These are phyloP conservation scores for Trachythela sp. DNA, from an alignment of 64 coral and sea anemone species.

Conservation along the genomic window DNA sequence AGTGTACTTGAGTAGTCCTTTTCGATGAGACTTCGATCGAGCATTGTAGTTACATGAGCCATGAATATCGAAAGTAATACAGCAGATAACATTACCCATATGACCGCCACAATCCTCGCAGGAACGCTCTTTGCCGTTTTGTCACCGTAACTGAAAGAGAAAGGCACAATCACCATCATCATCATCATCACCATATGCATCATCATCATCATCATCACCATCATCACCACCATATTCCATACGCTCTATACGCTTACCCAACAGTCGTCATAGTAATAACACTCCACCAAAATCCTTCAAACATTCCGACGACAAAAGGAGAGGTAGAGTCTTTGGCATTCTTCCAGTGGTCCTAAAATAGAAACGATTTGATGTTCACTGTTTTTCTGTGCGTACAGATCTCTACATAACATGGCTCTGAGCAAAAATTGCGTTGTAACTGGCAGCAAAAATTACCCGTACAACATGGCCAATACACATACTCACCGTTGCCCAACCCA, in stretches of 20 bases:
- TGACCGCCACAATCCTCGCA: neutral
- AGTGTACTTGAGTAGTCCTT: neutral
- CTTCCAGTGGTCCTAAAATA: neutral
- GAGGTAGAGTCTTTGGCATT: slow-evolving; percentile 37
- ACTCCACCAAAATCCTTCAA: neutral
- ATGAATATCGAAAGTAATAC: slow-evolving; percentile 18
- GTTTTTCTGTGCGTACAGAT: no score
- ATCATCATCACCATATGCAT: no score
- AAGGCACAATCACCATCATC: no score
- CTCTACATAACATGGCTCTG: no score
- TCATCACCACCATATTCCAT: neutral
- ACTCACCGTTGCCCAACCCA: neutral
- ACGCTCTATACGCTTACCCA: neutral
- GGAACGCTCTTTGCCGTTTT: slow-evolving; percentile 17
- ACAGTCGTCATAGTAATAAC: neutral
- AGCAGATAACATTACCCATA: slow-evolving; percentile 13
- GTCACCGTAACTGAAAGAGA: slow-evolving; percentile 31
- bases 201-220: no score
- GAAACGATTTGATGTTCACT: no score
- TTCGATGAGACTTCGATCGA: neutral
- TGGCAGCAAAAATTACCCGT: no score
- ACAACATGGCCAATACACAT: no score
- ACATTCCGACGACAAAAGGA: neutral
- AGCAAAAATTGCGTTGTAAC: no score
- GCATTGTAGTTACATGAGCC: slow-evolving; percentile 1